Base-by-base conservation (phyloP, 2,113 vertebrate genomes). In the Scalopus aquaticus region DNA sequence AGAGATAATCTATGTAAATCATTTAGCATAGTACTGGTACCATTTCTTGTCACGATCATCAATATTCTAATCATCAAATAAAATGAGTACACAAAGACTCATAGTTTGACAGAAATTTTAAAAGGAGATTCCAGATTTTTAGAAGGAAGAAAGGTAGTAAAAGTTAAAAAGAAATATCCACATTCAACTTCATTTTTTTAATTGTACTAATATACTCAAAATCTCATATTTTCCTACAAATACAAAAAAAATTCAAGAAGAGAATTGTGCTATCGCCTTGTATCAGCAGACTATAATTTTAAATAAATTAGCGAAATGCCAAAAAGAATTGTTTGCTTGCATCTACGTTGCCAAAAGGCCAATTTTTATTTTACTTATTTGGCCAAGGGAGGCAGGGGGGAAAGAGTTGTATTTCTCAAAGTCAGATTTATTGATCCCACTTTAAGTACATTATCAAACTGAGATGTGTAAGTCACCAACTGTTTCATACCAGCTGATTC, bases 391-490 rank as follows among this genome's bases (percentile, higher is more conserved):
- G 37, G 42, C 46, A 32, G 35, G 3, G 11, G 32, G 2, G 58
- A 97, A 95, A 93, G 77, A 65, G 39, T 90, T 97, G 16, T 60
- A 96, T 98, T 98, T 98, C 95, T 97, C 81, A 37, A 96, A 98
- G 96, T 97, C 97, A 98, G 96, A 69, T 88, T 97, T 98, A 98
- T 98, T 95, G 98, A 98, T 98, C 93, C 83, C 64, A 32, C 78
- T 95, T 79, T 97, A 97, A 97, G 95, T 90, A 91, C 85, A 95
- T 97, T 97, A 96, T 97, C 96, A 95, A 97, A 67, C 94, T 96
- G 95, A 97, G 97, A 98, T 72, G 67, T 91, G 30, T 73, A 96
- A 56, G 96, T 97, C 97, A 95, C 91, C 96, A 93, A 87, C 76
- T 93, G 74, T 74, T 90, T 88, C 20, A 12, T 54, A 80, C 92